Base-by-base conservation (phyloP, 1,140 invertebrate species). In the Condylostylus longicornis region DNA sequence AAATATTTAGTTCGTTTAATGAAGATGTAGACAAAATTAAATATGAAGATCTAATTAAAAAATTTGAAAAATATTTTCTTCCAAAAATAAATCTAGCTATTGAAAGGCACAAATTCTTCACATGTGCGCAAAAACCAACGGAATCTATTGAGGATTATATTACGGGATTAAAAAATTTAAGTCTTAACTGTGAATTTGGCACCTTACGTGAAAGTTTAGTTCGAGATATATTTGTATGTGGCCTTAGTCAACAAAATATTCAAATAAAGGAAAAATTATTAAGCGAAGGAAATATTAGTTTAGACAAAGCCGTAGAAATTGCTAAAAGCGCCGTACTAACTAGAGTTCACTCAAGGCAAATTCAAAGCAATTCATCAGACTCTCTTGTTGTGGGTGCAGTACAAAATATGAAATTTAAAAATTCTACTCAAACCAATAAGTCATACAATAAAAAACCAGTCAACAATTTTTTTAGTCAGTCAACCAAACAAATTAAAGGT, bases 1-100 rank as follows among this genome's bases (percentile, higher is more conserved):
- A 37, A 8, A 39, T 49, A 13, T 45, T 49, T 14, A 40, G 45
- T 32, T 47, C 40, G 1, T 49, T 49, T 37, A 38, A 47, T 31
- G 18, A 38, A 10, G 42, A 42, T 33, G 39, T 43, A 3, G 42
- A 44, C 14, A 35, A 22, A 35, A 20, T 46, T 9, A 31, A 19
- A 30, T 47, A 37, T 30, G 31, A 39, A 3, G 31, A 33, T 35
- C 31, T 44, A 10, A 25, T 38, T 15, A 37, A 29, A 20, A 45
- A 42, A 21, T 42, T 40, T 21, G 36, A 47, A 18, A 18, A 4
- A 3, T 45, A 45, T 35, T 45, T 47, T 27, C 23, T 36, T 3
- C 33, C 45, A 22, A 47, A 47, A 37, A 32, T 37, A n/a, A 47
- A 47, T 33, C 18, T 42, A 30, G 41, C 45, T 3, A 37, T 47